These are phyloP conservation scores for Caranx melampygus DNA, from an alignment of 2,113 vertebrate species.

Conservation along the genomic window DNA sequence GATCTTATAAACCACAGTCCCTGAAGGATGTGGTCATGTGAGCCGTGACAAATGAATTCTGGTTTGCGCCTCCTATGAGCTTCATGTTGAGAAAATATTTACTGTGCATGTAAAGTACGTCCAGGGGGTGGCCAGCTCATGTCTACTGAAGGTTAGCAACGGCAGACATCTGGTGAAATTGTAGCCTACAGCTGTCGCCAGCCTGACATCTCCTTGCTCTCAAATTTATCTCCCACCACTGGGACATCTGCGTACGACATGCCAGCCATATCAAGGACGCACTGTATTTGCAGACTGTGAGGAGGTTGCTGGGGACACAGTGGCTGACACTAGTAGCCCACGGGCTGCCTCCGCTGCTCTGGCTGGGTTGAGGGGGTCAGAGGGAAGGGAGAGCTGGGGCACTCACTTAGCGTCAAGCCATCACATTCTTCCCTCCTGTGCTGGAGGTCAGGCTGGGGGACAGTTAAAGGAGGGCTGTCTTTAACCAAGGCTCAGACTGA, in stretches of 20 bases:
- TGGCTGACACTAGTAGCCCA: slow-evolving; percentile 74
- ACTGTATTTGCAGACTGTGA: slow-evolving; percentile 81
- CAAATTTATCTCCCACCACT: slow-evolving; percentile 88
- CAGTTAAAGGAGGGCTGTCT: slow-evolving; percentile 58
- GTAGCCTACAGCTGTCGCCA: slow-evolving; percentile 91
- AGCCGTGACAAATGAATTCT: slow-evolving; percentile 62
- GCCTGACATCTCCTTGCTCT: slow-evolving; percentile 89
- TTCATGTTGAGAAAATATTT: slow-evolving; percentile 75
- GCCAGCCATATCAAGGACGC: slow-evolving; percentile 85
- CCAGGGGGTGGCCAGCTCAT: slow-evolving; percentile 72
- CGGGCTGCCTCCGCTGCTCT: slow-evolving; percentile 14
- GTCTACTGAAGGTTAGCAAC: slow-evolving; percentile 85
- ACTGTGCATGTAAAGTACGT: slow-evolving; percentile 72
- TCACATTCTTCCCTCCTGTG: slow-evolving; percentile 65
- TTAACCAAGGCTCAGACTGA: slow-evolving; percentile 74
- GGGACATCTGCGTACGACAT: slow-evolving; percentile 89
- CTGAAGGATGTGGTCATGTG: slow-evolving; percentile 42
- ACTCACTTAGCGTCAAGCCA: slow-evolving; percentile 56
- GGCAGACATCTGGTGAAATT: slow-evolving; percentile 93
- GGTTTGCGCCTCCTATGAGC: slow-evolving; percentile 62
- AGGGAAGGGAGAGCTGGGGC: slow-evolving; percentile 29
- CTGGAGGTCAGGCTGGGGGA: slow-evolving; percentile 77
- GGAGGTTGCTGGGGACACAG: slow-evolving; percentile 83
- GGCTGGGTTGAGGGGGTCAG: slow-evolving; percentile 41
- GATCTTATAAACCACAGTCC: slow-evolving; percentile 64